Conservation (phyloP, 2,797 vertebrate species). For the Rhynchotus rufescens region DNA sequence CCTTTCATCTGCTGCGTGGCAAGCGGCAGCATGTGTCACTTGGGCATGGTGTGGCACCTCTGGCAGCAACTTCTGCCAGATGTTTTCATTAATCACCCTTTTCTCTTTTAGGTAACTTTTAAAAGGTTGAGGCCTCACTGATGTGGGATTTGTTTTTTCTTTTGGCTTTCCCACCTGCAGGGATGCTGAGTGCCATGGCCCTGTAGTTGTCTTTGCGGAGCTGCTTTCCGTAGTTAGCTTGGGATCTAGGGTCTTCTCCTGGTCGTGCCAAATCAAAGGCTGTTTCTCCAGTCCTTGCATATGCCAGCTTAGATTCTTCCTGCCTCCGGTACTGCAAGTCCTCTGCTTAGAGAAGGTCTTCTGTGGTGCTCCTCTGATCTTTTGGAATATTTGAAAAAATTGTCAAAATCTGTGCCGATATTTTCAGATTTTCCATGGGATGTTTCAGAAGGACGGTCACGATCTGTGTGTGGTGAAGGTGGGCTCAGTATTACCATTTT, state of each 20-base stretch:
- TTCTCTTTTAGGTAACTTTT: background rate
- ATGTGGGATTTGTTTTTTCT: background rate
- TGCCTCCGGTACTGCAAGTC: background rate
- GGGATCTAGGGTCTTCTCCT: background rate
- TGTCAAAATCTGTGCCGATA: background rate
- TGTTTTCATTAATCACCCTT: background rate
- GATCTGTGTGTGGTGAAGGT: background rate
- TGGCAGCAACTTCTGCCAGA: background rate
- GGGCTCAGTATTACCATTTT: background rate
- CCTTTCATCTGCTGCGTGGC: background rate
- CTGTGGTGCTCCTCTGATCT: background rate
- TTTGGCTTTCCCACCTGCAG: background rate
- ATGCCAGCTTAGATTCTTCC: background rate
- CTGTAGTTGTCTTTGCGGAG: background rate
- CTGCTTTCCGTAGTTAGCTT: background rate
- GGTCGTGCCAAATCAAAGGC: background rate
- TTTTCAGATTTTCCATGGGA: background rate
- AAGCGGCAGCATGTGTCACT: background rate
- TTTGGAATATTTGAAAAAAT: background rate
- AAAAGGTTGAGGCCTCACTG: background rate
- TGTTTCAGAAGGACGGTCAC: background rate
- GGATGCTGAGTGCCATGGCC: background rate
- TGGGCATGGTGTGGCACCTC: accelerated
- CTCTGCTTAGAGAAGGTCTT: background rate
- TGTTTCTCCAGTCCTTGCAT: background rate